Conservation (phyloP, 2,888 invertebrate genomes). For the Venusia cambrica region DNA sequence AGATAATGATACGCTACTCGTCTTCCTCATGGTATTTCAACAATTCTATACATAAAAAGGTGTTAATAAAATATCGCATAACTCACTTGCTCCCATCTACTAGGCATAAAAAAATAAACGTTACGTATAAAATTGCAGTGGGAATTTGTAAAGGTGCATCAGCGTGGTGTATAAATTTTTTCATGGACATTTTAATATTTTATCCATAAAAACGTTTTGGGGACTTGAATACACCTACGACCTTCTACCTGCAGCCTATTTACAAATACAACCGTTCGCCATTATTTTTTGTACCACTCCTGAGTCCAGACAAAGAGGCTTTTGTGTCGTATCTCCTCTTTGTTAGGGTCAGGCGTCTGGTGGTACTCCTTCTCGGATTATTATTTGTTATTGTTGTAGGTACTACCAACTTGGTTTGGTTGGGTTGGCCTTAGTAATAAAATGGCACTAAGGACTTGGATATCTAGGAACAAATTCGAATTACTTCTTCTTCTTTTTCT, state of each 20-base stretch:
- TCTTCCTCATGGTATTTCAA: too few species aligned
- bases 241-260: slow-evolving; percentile 75
- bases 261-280: slow-evolving; percentile 69
- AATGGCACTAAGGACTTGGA: too few species aligned
- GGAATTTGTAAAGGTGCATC: slow-evolving; percentile 72
- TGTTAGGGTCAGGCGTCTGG: slow-evolving; percentile 50
- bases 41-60: too few species aligned
- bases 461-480: too few species aligned
- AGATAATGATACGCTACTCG: too few species aligned
- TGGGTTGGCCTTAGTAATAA: too few species aligned
- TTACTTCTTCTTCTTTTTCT: too few species aligned
- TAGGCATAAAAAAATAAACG: too few species aligned
- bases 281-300: slow-evolving; percentile 59
- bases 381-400: slow-evolving; percentile 33
- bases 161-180: slow-evolving; percentile 49
- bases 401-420: slow-evolving; percentile 17
- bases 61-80: too few species aligned
- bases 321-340: slow-evolving; percentile 57
- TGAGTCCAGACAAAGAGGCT: slow-evolving; percentile 54
- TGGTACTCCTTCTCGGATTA: slow-evolving; percentile 33
- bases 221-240: slow-evolving; percentile 73
- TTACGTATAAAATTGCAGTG: slow-evolving; percentile 37
- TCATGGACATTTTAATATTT: slow-evolving; percentile 35
- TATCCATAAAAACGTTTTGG: slow-evolving; percentile 40
- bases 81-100: too few species aligned